Conservation (phyloP, 2,113 vertebrate species). For the Rhegmatorhina hoffmannsi region DNA sequence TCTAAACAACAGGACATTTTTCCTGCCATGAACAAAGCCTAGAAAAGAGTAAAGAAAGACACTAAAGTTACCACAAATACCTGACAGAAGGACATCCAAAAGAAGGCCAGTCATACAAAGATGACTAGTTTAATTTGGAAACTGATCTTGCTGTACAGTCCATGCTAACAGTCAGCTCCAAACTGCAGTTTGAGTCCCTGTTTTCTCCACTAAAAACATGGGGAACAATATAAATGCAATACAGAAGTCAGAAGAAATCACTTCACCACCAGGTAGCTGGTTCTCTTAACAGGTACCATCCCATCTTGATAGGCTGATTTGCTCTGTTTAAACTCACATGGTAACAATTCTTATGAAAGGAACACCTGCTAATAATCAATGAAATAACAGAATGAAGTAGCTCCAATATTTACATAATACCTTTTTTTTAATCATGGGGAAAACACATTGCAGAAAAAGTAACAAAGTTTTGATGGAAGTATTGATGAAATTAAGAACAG, state of each 20-base stretch:
- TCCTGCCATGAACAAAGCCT: neutral
- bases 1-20: neutral
- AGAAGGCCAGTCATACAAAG: neutral
- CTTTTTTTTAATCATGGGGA: neutral
- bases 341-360: neutral
- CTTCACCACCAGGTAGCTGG: neutral
- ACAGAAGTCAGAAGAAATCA: neutral
- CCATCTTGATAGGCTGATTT: neutral
- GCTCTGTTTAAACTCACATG: neutral
- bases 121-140: neutral
- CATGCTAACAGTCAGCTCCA: neutral
- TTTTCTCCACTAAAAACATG: neutral
- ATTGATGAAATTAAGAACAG: neutral
- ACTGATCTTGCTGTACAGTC: neutral
- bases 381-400: neutral
- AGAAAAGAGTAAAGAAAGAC: neutral
- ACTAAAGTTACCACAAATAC: neutral
- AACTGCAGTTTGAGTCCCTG: neutral
- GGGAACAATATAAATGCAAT: neutral
- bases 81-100: neutral
- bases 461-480: neutral
- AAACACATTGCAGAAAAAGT: neutral
- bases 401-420: neutral
- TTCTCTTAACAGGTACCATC: neutral
- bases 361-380: neutral